phyloP scores from a whole-genome alignment of 2,113 vertebrate species.

The Trogon surrucura region DNA sequence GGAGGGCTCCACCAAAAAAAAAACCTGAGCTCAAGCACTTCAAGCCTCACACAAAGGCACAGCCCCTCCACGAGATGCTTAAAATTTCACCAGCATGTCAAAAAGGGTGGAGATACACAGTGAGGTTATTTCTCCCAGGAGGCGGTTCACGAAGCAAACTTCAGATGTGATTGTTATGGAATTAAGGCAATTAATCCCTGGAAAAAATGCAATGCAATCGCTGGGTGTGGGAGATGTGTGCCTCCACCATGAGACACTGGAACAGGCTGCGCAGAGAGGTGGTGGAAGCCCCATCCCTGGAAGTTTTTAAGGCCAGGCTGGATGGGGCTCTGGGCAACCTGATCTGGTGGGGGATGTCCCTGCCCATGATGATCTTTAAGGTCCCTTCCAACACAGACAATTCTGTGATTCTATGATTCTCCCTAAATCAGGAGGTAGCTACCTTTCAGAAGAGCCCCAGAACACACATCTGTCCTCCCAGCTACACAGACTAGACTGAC shows the following conservation, averaged over 20 bases:
- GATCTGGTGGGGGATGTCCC: too few species aligned
- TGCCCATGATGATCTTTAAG: too few species aligned
- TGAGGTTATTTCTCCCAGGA: not conserved
- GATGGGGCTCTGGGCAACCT: too few species aligned
- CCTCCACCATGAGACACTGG: too few species aligned
- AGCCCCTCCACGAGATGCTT: not conserved
- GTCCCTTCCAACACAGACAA: too few species aligned
- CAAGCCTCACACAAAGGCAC: not conserved
- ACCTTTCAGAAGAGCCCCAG: not conserved
- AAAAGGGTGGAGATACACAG: not conserved
- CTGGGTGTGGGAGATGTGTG: not conserved
- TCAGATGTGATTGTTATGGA: not conserved
- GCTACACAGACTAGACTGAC: not conserved
- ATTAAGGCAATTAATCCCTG: not conserved
- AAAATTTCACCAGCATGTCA: not conserved
- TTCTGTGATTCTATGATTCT: not conserved
- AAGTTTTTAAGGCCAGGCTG: too few species aligned
- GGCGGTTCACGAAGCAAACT: not conserved
- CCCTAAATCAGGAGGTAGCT: not conserved
- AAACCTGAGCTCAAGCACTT: not conserved
- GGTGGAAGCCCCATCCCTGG: too few species aligned
- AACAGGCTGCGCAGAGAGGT: too few species aligned
- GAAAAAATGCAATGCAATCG: not conserved
- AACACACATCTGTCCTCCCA: fast-evolving
- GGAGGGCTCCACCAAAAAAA: not conserved